These are phyloP conservation scores for Anarrhichthys ocellatus DNA, from an alignment of 2,113 vertebrate genomes.

Conservation along the genomic window DNA sequence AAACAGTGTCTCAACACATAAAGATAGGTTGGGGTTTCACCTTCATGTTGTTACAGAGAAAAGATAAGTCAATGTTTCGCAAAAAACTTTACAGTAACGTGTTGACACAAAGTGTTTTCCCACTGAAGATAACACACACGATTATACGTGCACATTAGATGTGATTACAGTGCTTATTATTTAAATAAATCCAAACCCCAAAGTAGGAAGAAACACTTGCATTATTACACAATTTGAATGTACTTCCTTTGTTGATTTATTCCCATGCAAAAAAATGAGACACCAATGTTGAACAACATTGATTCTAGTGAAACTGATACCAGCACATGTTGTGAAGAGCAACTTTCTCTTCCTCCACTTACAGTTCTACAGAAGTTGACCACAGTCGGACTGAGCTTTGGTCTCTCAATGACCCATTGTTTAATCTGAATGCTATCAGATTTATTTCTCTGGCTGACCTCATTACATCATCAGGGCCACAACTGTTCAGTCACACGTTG, in stretches of 20 bases:
- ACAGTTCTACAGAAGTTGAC: slow-evolving; percentile 1
- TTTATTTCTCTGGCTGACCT: rapidly evolving
- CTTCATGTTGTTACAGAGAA: no score
- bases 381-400: no score
- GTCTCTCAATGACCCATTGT: not conserved
- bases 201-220: not conserved
- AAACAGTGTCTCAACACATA: no score
- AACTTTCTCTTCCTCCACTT: slow-evolving; percentile 33
- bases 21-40: no score
- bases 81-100: not conserved
- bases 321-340: not conserved
- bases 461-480: not conserved
- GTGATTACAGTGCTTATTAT: no score
- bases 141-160: not conserved
- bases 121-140: not conserved
- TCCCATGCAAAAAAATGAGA: not conserved
- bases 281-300: not conserved
- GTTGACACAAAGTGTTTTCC: not conserved
- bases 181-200: not conserved
- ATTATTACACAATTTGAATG: not conserved
- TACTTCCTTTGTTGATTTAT: not conserved
- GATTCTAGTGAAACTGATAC: slow-evolving; percentile 3
- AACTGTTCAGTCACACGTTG: not conserved
- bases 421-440: not conserved
- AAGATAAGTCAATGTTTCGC: no score